Base-by-base conservation (phyloP, 2,113 vertebrate genomes). In the Ramphastos sulfuratus region DNA sequence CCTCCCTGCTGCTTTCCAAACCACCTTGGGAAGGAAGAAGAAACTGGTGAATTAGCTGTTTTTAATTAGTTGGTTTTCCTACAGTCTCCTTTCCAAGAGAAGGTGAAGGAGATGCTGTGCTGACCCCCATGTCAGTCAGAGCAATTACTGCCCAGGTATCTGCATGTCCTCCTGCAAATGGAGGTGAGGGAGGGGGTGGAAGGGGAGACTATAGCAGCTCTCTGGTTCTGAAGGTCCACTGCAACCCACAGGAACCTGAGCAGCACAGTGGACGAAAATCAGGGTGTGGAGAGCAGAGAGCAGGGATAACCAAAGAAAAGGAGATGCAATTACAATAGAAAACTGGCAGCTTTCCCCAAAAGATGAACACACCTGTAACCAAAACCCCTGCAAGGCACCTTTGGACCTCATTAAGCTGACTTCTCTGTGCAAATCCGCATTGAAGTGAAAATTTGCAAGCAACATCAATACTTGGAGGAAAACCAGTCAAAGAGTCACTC, bases 141-240 rank as follows among this genome's bases (percentile, higher is more conserved):
- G 27, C 48, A 30, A 72, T 1, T 14, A 25, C 74, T 70, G 86
- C 55, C 39, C 89, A 70, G 64, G 55, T 7, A 60, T 3, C 33
- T 33, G 10, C 0, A 28, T 11, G 60, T 7, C 21, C 52, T 35
- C 20, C 52, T 69, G 50, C 39, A 33, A 6, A 0, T 15, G 50
- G 67, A 58, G 50, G 31, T 0, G 2, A 60, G 7, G 37, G 54
- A 75, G 24, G 15, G 30, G 25, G 61, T 19, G 28, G 71, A 66
- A 59, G 16, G 42, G 46, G 15, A 76, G 46, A 46, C 21, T 24
- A 42, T 12, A 19, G 61, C 37, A 69, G 2, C 1, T 54, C 33
- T 14, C 30, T 30, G 46, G 19, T 3, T 5, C 35, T 12, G 23
- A 74, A 60, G n/a, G 15, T 60, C 10, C 54, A 13, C 35, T 11